phyloP scores from a whole-genome alignment of 2,113 vertebrate species.

The Amphiprion ocellaris region DNA sequence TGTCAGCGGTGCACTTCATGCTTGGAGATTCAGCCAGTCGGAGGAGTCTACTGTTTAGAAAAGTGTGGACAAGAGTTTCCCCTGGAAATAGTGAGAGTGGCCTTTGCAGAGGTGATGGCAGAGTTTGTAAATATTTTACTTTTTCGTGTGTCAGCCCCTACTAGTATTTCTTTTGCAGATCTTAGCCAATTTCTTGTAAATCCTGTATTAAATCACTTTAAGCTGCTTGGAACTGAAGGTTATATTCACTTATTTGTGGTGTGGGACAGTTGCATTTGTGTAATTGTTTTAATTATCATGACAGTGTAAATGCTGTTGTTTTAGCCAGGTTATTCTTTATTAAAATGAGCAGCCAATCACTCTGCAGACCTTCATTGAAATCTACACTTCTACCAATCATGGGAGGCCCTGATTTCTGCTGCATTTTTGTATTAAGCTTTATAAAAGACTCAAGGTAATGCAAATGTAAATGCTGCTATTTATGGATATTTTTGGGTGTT shows the following conservation, averaged over 20 bases:
- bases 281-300: no score
- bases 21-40: not conserved
- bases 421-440: not conserved
- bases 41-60: not conserved
- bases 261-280: no score
- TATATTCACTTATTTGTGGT: no score
- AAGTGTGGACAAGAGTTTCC: not conserved
- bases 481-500: no score
- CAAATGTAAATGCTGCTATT: no score
- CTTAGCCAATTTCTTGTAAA: no score
- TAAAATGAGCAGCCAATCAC: not conserved
- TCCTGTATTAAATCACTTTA: no score
- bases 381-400: not conserved
- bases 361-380: not conserved
- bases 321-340: no score
- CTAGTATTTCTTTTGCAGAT: no score
- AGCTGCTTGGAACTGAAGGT: no score
- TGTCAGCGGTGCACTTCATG: constrained; percentile 18
- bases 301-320: no score
- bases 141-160: not conserved
- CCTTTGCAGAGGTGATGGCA: not conserved
- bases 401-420: not conserved
- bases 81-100: not conserved
- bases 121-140: not conserved
- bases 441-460: no score